Conservation (phyloP, 2,888 invertebrate genomes). For the Icerya purchasi region DNA sequence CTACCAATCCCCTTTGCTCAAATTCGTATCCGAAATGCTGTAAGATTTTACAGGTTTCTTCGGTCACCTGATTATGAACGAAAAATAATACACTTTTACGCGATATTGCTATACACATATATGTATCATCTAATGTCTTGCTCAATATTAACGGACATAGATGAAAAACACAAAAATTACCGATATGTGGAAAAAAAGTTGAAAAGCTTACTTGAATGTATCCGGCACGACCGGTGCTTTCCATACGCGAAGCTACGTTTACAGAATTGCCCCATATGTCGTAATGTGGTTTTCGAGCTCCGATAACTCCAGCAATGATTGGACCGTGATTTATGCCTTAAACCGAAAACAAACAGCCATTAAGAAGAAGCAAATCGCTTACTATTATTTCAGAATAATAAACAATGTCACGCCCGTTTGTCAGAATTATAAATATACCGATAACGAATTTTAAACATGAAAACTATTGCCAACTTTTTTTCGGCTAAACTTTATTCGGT, state of each 20-base stretch:
- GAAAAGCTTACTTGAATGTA: slow-evolving; percentile 71
- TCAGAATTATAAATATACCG: not conserved
- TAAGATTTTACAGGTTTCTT: slow-evolving; percentile 77
- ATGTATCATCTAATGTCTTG: no score
- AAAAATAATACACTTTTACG: no score
- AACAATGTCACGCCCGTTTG: not conserved
- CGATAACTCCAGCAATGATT: slow-evolving; percentile 86
- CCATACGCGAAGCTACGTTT: slow-evolving; percentile 93
- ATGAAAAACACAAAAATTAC: no score
- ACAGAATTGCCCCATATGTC: slow-evolving; percentile 96
- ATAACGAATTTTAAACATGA: not conserved
- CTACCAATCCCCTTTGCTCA: slow-evolving; percentile 80
- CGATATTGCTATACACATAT: no score
- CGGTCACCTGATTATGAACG: slow-evolving; percentile 50
- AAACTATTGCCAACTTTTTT: not conserved
- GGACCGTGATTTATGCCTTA: slow-evolving; percentile 79
- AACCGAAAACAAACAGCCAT: slow-evolving; percentile 5
- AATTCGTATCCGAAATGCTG: slow-evolving; percentile 77
- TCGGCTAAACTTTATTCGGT: no score
- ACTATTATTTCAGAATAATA: not conserved
- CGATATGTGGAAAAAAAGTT: no score
- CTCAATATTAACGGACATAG: no score
- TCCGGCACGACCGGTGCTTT: slow-evolving; percentile 88
- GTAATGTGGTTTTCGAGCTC: slow-evolving; percentile 83
- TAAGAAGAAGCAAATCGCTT: not conserved